Percentiles rank a stretch among this genome's conserved stretches.
These are phyloP conservation scores for Dasyprocta punctata DNA, from an alignment of 2,113 vertebrate species.

Conservation along the genomic window DNA sequence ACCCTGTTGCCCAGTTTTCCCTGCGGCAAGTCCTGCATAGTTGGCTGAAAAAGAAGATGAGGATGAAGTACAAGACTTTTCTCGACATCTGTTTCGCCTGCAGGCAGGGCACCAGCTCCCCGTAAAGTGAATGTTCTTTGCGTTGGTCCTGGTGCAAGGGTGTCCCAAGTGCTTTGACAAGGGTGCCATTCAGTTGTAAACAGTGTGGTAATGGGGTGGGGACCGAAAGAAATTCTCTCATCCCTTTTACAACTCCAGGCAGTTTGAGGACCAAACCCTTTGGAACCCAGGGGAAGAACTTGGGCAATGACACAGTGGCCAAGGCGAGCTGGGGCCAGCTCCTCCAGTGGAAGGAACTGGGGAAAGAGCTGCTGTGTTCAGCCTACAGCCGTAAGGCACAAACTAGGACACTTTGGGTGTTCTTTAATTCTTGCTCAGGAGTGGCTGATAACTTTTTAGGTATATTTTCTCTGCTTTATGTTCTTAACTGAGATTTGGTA, in stretches of 20 bases:
- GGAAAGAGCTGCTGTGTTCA: neutral
- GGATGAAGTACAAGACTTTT: neutral
- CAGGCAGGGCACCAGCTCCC: neutral
- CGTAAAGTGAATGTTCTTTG: neutral
- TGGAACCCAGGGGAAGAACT: neutral
- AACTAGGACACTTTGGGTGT: neutral
- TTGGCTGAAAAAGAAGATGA: neutral
- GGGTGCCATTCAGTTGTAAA: neutral
- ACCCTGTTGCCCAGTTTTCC: neutral
- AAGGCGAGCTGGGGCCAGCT: fast-evolving
- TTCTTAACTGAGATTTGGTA: neutral
- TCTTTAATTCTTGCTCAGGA: neutral
- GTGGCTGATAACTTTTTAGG: neutral
- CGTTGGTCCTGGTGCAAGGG: neutral
- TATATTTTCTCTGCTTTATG: neutral
- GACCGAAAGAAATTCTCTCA: conserved; percentile 26
- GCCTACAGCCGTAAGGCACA: neutral
- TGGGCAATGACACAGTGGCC: neutral
- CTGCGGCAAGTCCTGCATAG: neutral
- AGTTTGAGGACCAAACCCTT: neutral
- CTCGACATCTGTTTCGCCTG: neutral
- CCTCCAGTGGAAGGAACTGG: neutral
- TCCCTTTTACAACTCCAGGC: neutral
- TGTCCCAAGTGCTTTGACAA: conserved; percentile 18
- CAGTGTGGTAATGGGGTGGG: neutral